Conservation (phyloP, 2,888 invertebrate genomes). For the Oscheius sp. region DNA sequence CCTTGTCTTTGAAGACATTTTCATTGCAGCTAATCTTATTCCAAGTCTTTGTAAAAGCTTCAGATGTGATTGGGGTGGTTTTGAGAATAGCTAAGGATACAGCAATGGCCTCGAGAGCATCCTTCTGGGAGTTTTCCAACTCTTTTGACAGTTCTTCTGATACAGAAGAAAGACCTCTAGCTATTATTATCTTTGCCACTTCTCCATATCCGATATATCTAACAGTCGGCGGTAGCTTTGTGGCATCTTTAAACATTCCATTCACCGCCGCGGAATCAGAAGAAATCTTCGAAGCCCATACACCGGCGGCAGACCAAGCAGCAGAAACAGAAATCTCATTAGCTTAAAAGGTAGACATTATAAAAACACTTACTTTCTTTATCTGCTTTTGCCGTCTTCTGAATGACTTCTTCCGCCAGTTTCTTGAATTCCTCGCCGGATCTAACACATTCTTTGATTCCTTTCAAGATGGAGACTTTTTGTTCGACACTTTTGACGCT, state of each 20-base stretch:
- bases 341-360: slow-evolving; percentile 30
- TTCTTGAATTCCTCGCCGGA: slow-evolving; percentile 36
- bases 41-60: slow-evolving; percentile 37
- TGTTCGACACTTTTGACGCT: slow-evolving; percentile 41
- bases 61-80: slow-evolving; percentile 29
- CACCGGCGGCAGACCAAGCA: slow-evolving; percentile 44
- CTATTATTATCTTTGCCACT: slow-evolving; percentile 33
- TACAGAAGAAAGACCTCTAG: slow-evolving; percentile 25
- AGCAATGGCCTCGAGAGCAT: slow-evolving; percentile 42
- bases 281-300: slow-evolving; percentile 36
- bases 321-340: slow-evolving; percentile 47
- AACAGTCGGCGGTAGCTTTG: slow-evolving; percentile 39
- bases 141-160: slow-evolving; percentile 39
- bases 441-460: slow-evolving; percentile 35
- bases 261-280: slow-evolving; percentile 20
- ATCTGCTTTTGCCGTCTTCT: slow-evolving; percentile 45
- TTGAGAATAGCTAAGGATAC: slow-evolving; percentile 38
- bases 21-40: slow-evolving; percentile 39
- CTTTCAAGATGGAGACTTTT: slow-evolving; percentile 38
- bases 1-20: slow-evolving; percentile 45
- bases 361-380: slow-evolving; percentile 40
- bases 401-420: slow-evolving; percentile 38
- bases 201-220: slow-evolving; percentile 38
- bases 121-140: slow-evolving; percentile 47
- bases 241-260: slow-evolving; percentile 39